Evolutionary conservation across 1,140 invertebrate genomes (phyloP).

Genomic region (Apocrypta bakeri): DNA sequence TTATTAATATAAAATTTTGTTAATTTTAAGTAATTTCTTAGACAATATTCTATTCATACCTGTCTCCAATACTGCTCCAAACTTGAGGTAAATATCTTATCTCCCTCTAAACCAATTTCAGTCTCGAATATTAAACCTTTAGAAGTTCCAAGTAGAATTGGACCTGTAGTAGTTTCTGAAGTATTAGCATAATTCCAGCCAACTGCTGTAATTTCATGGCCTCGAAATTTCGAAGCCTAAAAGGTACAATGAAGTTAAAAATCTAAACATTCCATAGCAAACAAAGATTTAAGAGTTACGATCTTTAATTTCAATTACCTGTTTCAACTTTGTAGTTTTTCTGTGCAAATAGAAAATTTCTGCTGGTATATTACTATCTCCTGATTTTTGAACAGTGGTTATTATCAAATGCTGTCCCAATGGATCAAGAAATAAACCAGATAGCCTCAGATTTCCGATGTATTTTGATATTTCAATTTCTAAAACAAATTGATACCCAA

Average conservation of each 20-base stretch:
- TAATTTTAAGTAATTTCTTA: not conserved
- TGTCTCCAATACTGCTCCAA: conserved; percentile 91
- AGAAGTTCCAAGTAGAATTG: conserved; percentile 92
- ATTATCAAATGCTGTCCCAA: conserved; percentile 90
- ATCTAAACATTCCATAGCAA: not conserved
- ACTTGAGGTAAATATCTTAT: conserved; percentile 85
- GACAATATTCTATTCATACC: conserved; percentile 73
- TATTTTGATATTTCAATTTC: conserved; percentile 80
- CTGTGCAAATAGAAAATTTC: conserved; percentile 88
- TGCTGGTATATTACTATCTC: conserved; percentile 77
- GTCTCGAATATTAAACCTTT: conserved; percentile 94
- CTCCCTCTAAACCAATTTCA: conserved; percentile 86
- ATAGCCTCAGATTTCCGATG: conserved; percentile 78
- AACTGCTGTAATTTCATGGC: conserved; percentile 92
- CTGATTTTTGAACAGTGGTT: conserved; percentile 79
- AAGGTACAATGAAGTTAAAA: conserved; percentile 36
- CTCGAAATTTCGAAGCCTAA: conserved; percentile 80
- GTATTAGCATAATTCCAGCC: conserved; percentile 90
- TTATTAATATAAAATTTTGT: conserved; percentile 41
- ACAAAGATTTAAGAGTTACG: not conserved
- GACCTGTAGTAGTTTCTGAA: conserved; percentile 82
- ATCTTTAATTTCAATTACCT: conserved; percentile 61
- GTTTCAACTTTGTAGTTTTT: conserved; percentile 80
- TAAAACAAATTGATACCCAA: conserved; percentile 64
- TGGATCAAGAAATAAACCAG: conserved; percentile 89